Evolutionary conservation across 1,140 invertebrate genomes (phyloP), one percentile per base, ranked within the genome.

Genomic region (Drosophila ironensis): DNA sequence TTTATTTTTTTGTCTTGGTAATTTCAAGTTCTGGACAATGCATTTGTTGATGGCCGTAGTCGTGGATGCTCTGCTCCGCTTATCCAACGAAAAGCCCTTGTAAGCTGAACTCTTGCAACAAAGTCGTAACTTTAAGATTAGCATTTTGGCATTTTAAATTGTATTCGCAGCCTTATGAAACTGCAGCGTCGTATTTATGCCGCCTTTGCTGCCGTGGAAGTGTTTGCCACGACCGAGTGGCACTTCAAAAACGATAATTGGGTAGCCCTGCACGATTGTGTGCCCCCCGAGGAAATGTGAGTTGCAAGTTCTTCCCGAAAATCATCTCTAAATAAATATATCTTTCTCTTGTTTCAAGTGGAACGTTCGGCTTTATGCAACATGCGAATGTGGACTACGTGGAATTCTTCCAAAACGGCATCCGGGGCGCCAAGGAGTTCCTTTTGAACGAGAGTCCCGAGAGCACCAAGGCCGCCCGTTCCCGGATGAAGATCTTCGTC

Each of bases 181-280:
- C 90, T 98, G 16, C 96, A 98, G 81, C 91, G 94, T 6, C 94
- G 94, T 64, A 93, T 98, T 5, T 95, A 94, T 72, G 93, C 93
- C 33, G 95, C 96, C 0, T 94, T 95, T 25, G 90, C 90, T 5
- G 95, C 95, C 2, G 75, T 98, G 2, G 91, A 94, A 40, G 96
- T 94, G 74, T 99, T 97, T 74, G 92, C 95, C 0, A 93, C 91
- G 0, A 93, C 96, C 59, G 92, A 97, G 82, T 98, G 97, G 97
- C 91, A 91, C 4, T 98, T 98, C 80, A 81, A 91, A 14, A 96
- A 96, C 64, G 90, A 93, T 1, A 97, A 97, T 60, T 92, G 95
- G 19, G 72, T 93, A 6, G 84, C 90, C 1, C 88, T 98, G 9
- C 91, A 94, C 50, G 82, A 91, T 0, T 72, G 90, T 4, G 88